Evolutionary conservation across 2,888 invertebrate genomes (phyloP).

Genomic region (Apotomis betuletana): DNA sequence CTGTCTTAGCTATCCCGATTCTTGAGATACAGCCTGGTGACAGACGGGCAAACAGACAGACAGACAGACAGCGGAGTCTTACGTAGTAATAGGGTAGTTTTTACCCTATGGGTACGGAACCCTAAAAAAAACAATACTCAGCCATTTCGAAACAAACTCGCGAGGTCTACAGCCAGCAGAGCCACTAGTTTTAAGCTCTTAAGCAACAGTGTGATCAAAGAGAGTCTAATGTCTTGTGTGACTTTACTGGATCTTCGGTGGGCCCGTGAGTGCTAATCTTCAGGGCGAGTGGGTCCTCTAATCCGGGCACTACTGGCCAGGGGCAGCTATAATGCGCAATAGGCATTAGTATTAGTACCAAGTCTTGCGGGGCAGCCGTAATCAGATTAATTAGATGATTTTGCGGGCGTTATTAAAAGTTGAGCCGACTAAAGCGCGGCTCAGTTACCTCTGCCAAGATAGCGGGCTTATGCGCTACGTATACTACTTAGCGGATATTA

Average conservation of each 20-base stretch:
- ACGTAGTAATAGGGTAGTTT: too few relatives aligned
- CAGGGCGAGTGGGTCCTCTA: slow-evolving; percentile 60
- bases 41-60: too few relatives aligned
- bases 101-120: too few relatives aligned
- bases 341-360: slow-evolving; percentile 70
- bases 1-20: too few relatives aligned
- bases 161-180: too few relatives aligned
- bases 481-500: slow-evolving; percentile 79
- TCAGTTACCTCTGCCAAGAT: slow-evolving; percentile 77
- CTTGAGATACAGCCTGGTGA: too few relatives aligned
- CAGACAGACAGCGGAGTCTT: too few relatives aligned
- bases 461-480: slow-evolving; percentile 74
- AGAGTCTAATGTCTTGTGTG: slow-evolving; percentile 53
- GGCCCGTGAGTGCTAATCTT: slow-evolving; percentile 51
- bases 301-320: slow-evolving; percentile 72
- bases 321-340: slow-evolving; percentile 66
- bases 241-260: slow-evolving; percentile 54
- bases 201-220: slow-evolving; percentile 52
- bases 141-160: too few relatives aligned
- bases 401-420: slow-evolving; percentile 82
- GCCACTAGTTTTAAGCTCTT: slow-evolving; percentile 22
- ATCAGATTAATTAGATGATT: slow-evolving; percentile 83
- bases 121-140: too few relatives aligned
- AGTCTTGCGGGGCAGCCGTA: slow-evolving; percentile 73
- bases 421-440: slow-evolving; percentile 75